Evolutionary conservation across 2,888 invertebrate species (phyloP).

Genomic region (Apotomis capreana): DNA sequence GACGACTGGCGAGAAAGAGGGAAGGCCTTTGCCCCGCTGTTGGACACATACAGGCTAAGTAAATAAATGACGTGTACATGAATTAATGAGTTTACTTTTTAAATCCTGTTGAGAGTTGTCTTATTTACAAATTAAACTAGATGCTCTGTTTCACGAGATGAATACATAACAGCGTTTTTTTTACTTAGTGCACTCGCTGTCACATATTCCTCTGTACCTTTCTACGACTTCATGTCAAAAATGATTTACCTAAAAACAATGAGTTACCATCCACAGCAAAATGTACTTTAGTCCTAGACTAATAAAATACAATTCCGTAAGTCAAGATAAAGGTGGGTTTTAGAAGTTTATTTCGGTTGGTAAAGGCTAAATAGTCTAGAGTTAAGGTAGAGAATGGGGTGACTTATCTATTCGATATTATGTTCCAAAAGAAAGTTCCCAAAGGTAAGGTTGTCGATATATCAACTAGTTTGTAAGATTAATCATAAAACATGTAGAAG

Average conservation of each 20-base stretch:
- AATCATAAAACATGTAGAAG: conserved; percentile 9
- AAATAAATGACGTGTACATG: too few relatives aligned
- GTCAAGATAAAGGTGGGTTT: neutral
- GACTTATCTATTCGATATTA: neutral
- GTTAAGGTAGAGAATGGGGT: conserved; percentile 1
- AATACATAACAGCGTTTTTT: neutral
- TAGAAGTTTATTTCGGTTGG: neutral
- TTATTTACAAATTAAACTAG: too few relatives aligned
- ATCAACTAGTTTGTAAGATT: conserved; percentile 2
- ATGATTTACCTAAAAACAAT: conserved; percentile 29
- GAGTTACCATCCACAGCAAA: neutral
- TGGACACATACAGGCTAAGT: too few relatives aligned
- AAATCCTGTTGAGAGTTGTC: too few relatives aligned
- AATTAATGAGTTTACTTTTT: too few relatives aligned
- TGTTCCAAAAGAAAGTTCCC: neutral
- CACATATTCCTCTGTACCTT: neutral
- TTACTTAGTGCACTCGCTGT: neutral
- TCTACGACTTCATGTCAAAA: conserved; percentile 12
- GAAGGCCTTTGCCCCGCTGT: too few relatives aligned
- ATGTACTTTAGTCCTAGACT: neutral
- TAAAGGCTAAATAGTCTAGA: neutral
- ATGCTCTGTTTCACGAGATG: too few relatives aligned
- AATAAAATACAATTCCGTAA: neutral
- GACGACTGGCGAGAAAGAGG: too few relatives aligned
- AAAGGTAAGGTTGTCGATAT: conserved; percentile 2